Evolutionary conservation across 2,113 vertebrate species (phyloP).

Genomic region (Bambusicola thoracicus): DNA sequence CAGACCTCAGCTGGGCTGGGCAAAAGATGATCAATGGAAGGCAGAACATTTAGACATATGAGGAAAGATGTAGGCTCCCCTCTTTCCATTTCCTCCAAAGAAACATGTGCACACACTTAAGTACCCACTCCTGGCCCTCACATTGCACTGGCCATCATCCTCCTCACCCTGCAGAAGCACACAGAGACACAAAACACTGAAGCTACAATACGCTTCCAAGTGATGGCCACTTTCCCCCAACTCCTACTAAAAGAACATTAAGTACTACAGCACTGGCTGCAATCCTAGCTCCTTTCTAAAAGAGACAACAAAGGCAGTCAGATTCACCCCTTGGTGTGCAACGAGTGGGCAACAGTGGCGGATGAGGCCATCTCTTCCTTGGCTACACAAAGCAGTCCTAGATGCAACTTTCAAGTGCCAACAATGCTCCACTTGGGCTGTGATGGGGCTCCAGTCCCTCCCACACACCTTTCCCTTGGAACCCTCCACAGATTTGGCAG

Average conservation of each 20-base stretch:
- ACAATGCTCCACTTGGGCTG: neutral
- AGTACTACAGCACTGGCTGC: rapidly evolving
- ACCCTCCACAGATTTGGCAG: neutral
- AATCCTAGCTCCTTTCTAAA: neutral
- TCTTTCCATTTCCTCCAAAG: neutral
- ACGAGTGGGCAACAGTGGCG: neutral
- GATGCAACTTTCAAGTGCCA: neutral
- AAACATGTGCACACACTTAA: neutral
- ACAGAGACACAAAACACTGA: neutral
- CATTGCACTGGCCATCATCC: neutral
- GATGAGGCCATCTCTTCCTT: neutral
- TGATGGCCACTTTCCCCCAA: neutral
- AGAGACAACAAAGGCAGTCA: neutral
- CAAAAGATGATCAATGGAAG: neutral
- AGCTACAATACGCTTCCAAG: neutral
- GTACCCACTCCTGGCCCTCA: neutral
- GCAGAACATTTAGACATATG: neutral
- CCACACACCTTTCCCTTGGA: neutral
- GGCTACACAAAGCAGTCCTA: neutral
- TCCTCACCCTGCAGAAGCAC: neutral
- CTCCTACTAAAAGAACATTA: neutral
- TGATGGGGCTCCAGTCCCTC: neutral
- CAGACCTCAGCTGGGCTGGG: neutral
- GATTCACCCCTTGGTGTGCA: neutral
- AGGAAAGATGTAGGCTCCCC: neutral